These are phyloP conservation scores for Drosophila sulfurigaster DNA, from an alignment of 1,140 invertebrate genomes.

Conservation along the genomic window DNA sequence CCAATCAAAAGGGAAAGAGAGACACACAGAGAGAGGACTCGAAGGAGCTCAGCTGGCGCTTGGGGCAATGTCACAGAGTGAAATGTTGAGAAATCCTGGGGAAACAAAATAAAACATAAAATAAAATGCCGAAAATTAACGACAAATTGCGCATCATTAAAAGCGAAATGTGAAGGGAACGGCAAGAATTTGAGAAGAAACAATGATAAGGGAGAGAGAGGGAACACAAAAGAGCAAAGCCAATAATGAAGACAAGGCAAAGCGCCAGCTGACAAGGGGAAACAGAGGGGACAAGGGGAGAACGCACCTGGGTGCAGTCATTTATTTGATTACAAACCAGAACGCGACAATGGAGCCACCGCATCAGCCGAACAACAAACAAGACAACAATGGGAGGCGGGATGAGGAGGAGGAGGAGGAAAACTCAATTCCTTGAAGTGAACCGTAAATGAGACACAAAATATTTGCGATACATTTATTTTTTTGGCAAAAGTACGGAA, in stretches of 20 bases:
- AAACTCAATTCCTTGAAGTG: constrained; percentile 28
- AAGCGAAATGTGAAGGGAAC: constrained; percentile 49
- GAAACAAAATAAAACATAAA: constrained; percentile 72
- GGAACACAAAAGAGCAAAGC: constrained; percentile 6
- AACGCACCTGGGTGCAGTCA: constrained; percentile 72
- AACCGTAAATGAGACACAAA: constrained; percentile 28
- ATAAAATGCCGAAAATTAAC: constrained; percentile 80
- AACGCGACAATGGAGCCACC: constrained; percentile 56
- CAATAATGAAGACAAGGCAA: constrained; percentile 49
- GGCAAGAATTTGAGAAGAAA: constrained; percentile 1
- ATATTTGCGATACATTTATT: constrained; percentile 33
- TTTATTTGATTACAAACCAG: constrained; percentile 76
- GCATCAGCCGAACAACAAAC: constrained; percentile 32
- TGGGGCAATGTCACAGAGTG: constrained; percentile 1
- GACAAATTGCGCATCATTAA: constrained; percentile 81
- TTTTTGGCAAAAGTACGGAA: constrained; percentile 4
- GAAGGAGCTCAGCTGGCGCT: constrained; percentile 49
- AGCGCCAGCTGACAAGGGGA: constrained; percentile 15
- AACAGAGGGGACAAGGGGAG: constrained; percentile 22
- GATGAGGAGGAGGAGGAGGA: not conserved
- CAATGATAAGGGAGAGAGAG: not conserved
- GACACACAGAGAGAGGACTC: not conserved
- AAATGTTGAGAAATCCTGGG: constrained; percentile 48
- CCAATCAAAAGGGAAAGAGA: constrained; percentile 20
- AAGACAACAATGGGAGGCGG: constrained; percentile 8